A percentile compares a stretch with the other conserved stretches of the same genome.
Evolutionary conservation across 1,140 invertebrate species (phyloP).

Genomic region (Tetramorium alpestre): DNA sequence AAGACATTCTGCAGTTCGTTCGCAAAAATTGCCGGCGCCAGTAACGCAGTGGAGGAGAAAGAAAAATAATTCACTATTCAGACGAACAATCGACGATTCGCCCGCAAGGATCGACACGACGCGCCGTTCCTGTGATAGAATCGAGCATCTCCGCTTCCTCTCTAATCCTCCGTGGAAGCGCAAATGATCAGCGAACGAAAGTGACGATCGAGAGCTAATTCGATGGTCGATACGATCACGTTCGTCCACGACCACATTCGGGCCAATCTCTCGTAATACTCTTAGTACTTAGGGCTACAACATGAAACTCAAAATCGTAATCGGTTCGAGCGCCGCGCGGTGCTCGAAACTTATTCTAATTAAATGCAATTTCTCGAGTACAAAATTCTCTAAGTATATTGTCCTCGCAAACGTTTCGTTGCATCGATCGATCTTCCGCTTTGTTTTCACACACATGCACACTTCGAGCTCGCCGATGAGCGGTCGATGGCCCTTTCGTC

Average conservation of each 20-base stretch:
- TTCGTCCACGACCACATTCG: slow-evolving; percentile 55
- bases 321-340: not conserved
- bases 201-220: slow-evolving; percentile 63
- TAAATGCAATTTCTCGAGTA: slow-evolving; percentile 48
- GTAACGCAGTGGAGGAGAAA: not conserved
- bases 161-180: slow-evolving; percentile 56
- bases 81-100: slow-evolving; percentile 57
- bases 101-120: slow-evolving; percentile 11
- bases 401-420: slow-evolving; percentile 46
- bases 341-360: slow-evolving; percentile 40
- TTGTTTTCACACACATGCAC: not conserved
- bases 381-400: slow-evolving; percentile 52
- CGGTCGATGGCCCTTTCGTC: not conserved
- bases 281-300: slow-evolving; percentile 8
- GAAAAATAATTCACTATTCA: not conserved
- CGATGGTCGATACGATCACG: slow-evolving; percentile 63
- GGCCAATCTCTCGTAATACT: slow-evolving; percentile 7
- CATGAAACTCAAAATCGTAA: not conserved
- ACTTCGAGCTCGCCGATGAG: not conserved
- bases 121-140: slow-evolving; percentile 46
- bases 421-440: slow-evolving; percentile 31
- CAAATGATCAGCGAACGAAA: slow-evolving; percentile 57
- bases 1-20: slow-evolving; percentile 12
- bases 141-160: slow-evolving; percentile 42
- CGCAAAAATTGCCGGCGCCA: not conserved